Evolutionary conservation across 1,140 invertebrate genomes (phyloP), one percentile per base, ranked within the genome.

Genomic region (Bactericera cockerelli): DNA sequence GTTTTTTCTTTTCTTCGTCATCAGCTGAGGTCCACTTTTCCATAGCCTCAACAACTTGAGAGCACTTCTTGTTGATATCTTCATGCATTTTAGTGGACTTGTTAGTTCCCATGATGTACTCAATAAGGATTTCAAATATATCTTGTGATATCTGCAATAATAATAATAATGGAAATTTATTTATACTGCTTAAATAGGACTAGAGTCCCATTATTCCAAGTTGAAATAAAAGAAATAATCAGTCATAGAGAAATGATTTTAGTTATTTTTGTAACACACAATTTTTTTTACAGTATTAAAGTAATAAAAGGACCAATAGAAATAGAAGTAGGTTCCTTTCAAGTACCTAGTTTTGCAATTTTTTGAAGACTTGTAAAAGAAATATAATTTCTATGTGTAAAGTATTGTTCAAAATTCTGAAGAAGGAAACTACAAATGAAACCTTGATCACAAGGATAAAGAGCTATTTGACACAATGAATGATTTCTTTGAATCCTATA

Each of bases 41-140:
- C 42, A 22, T 4, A 19, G 16, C 19, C 31, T 61, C 61, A 42
- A 59, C 39, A 38, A 59, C 14, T 16, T 42, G n/a, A 42, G 57
- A 19, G 42, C 36, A 19, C 42, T 39, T 38, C 36, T 58, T 49
- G n/a, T 49, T 49, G n/a, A 49, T 8, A 4, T 49, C 42, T 49
- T 49, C 42, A 6, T 4, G 42, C n/a, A 49, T 3, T n/a, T 49
- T 49, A 16, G n/a, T 16, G n/a, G 42, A 16, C 22, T 49, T 49
- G 22, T 3, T 49, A 10, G n/a, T 22, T 16, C n/a, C 22, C 16
- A 36, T 36, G 19, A 49, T 49, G 22, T 49, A 49, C 19, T 49
- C 42, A 19, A 49, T 22, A 4, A 49, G 42, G 22, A 49, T 49
- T 49, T 49, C 42, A n/a, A 49, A 49, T 6, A 22, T 49, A 49